Percentiles rank a stretch among this genome's conserved stretches.
Conservation (phyloP, 2,888 invertebrate genomes). For the Anticlea derivata region DNA sequence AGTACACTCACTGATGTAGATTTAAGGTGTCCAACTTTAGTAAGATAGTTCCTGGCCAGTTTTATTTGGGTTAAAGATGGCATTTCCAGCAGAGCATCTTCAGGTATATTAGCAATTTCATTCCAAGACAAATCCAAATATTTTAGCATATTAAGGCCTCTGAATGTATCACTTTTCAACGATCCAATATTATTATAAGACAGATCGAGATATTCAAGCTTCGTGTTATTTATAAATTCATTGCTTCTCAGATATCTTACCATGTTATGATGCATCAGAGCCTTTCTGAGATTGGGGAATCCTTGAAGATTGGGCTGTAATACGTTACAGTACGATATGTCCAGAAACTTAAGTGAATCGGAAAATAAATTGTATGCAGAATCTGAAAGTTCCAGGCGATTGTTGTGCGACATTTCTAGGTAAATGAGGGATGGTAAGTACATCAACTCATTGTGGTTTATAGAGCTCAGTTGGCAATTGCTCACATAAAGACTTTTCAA, state of each 20-base stretch:
- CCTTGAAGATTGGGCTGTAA: conserved; percentile 84
- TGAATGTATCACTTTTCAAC: conserved; percentile 85
- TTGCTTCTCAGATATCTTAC: conserved; percentile 82
- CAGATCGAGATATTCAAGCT: conserved; percentile 85
- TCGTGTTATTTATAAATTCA: conserved; percentile 85
- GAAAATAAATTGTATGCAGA: conserved; percentile 71
- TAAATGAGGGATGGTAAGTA: conserved; percentile 84
- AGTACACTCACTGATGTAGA: conserved; percentile 83
- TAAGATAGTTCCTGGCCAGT: conserved; percentile 86
- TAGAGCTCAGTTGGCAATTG: conserved; percentile 79
- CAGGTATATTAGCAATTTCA: conserved; percentile 84
- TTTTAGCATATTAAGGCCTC: conserved; percentile 81
- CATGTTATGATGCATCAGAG: conserved; percentile 86
- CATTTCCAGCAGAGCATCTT: conserved; percentile 84
- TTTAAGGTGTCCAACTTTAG: conserved; percentile 81
- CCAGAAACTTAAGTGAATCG: conserved; percentile 80
- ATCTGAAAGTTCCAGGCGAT: conserved; percentile 75
- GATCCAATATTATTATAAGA: conserved; percentile 86
- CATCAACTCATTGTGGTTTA: conserved; percentile 80
- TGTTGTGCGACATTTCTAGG: conserved; percentile 86
- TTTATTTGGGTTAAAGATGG: conserved; percentile 84
- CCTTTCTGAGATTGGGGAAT: conserved; percentile 84
- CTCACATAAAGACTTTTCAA: conserved; percentile 83
- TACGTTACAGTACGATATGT: conserved; percentile 86
- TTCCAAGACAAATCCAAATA: conserved; percentile 88